A percentile compares a stretch with the other conserved stretches of the same genome.
Evolutionary conservation across 2,113 vertebrate species (phyloP).

Genomic region (Oxyura jamaicensis): DNA sequence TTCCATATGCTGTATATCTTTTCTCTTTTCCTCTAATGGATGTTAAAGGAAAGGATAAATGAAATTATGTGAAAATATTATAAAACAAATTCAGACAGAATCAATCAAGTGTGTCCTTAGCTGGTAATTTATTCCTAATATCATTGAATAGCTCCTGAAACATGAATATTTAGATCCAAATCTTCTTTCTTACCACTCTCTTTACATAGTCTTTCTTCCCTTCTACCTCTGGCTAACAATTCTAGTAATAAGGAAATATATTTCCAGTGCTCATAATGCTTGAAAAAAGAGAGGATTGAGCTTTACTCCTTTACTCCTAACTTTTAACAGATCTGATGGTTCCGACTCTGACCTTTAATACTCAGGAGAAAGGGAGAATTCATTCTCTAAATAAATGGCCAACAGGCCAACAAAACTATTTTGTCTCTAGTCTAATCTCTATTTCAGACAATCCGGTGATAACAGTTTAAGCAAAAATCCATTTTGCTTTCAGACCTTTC

Average conservation of each 20-base stretch:
- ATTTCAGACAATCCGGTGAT: slow-evolving; percentile 12
- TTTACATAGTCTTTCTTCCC: slow-evolving; percentile 27
- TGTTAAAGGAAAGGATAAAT: slow-evolving; percentile 63
- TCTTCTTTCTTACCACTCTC: slow-evolving; percentile 37
- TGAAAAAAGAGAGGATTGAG: neutral
- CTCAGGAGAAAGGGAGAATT: slow-evolving; percentile 20
- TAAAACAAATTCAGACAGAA: slow-evolving; percentile 67
- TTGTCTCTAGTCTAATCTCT: neutral
- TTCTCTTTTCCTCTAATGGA: slow-evolving; percentile 58
- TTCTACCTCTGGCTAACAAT: slow-evolving; percentile 47
- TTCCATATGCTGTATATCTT: slow-evolving; percentile 55
- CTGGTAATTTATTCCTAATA: slow-evolving; percentile 74
- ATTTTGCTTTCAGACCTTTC: slow-evolving; percentile 24
- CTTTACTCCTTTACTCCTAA: neutral
- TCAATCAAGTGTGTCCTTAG: slow-evolving; percentile 62
- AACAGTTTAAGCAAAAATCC: neutral
- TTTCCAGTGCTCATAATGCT: neutral
- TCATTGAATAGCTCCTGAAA: slow-evolving; percentile 63
- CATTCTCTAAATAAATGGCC: slow-evolving; percentile 16
- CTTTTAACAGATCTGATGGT: neutral
- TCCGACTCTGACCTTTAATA: slow-evolving; percentile 1
- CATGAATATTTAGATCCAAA: slow-evolving; percentile 58
- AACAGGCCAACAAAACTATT: neutral
- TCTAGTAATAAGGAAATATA: slow-evolving; percentile 36
- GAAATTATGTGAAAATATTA: slow-evolving; percentile 68